Conservation (phyloP, 2,113 vertebrate species). For the Laterallus jamaicensis region DNA sequence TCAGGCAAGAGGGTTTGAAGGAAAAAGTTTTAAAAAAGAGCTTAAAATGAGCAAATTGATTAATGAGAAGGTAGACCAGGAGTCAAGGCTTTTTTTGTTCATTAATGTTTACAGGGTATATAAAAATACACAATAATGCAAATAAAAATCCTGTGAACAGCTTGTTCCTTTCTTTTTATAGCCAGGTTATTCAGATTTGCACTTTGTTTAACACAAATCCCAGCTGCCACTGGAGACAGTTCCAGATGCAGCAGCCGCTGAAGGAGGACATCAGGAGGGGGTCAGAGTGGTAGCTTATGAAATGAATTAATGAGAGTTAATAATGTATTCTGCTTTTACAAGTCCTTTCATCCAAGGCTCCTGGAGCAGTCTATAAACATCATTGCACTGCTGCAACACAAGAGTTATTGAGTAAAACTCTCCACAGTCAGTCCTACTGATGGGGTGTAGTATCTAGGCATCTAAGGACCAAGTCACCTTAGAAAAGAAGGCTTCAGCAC, state of each 20-base stretch:
- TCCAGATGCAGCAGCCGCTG: not conserved
- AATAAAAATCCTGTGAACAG: not conserved
- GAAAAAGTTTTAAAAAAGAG: not conserved
- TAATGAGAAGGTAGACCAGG: not conserved
- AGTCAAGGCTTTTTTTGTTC: not conserved
- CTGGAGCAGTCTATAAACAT: not conserved
- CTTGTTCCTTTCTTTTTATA: not conserved
- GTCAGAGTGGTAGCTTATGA: not conserved
- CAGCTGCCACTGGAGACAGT: not conserved
- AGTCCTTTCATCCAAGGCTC: not conserved
- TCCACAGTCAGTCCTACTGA: not conserved
- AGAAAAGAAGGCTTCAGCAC: not conserved
- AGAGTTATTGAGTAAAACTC: not conserved
- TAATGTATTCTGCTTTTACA: not conserved
- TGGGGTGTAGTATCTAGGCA: not conserved
- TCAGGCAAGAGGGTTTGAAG: not conserved
- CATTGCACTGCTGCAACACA: not conserved
- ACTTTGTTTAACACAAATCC: not conserved
- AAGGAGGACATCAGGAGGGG: not conserved
- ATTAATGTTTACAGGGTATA: not conserved
- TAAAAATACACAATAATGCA: not conserved
- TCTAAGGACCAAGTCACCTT: not conserved
- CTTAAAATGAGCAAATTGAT: not conserved
- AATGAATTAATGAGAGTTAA: slow-evolving; percentile 25
- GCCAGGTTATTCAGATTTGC: not conserved